Evolutionary conservation across 2,888 invertebrate species (phyloP), one percentile per base, ranked within the genome.

Genomic region (Caenorhabditis drosophilae): DNA sequence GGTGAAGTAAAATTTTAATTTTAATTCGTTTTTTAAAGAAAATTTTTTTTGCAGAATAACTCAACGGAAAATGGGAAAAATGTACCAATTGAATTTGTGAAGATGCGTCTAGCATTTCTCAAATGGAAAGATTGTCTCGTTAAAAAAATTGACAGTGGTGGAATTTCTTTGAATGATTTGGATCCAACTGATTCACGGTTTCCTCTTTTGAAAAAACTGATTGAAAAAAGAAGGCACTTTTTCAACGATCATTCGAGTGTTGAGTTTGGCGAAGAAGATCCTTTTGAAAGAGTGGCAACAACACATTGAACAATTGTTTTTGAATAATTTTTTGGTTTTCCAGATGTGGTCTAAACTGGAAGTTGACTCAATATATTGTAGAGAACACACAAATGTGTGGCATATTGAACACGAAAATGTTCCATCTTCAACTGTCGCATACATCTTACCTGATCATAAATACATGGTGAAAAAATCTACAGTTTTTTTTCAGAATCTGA

Each of bases 351-450:
- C 54, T 20, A 41, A 52, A 35, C n/a, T 62, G 9, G 51, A 46
- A 1, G 48, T 42, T 4, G 49, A 57, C 20, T 41, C 56, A 4
- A 54, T 57, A 6, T 52, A 57, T 36, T 62, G 62, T n/a, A 40
- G 62, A 2, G 46, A 54, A 20, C 44, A 52, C 34, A 63, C 63
- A n/a, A 57, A 63, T 31, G 27, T 63, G 25, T 63, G 63, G 63
- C 63, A 63, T 35, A 54, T 63, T 49, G 57, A 63, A 50, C 57
- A 53, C 4, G 57, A 58, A 44, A 50, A 27, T 22, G 50, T 63
- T 7, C 26, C 34, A 0, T 2, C 6, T 4, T 15, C 42, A 26
- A 23, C 15, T 35, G 6, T 35, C 11, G 23, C 2, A 23, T 45
- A 25, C 38, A 4, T 45, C 26, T 12, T 31, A 26, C 12, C 40